Evolutionary conservation across 2,888 invertebrate species (phyloP).

Genomic region (Petrophora chlorosata): DNA sequence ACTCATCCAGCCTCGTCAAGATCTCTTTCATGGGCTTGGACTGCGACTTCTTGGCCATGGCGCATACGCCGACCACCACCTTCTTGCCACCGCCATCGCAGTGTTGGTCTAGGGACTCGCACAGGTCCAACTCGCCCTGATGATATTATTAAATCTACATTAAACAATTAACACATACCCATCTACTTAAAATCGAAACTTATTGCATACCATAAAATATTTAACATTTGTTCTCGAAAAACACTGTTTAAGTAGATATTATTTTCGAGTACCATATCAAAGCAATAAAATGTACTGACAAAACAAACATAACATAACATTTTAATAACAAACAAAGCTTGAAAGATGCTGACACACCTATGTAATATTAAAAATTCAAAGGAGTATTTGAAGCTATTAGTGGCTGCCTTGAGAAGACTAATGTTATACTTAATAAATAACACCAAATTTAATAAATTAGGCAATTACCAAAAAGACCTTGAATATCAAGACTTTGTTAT

Average conservation of each 20-base stretch:
- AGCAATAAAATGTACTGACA: neutral
- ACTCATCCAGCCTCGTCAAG: slow-evolving; percentile 96
- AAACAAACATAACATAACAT: too few relatives aligned
- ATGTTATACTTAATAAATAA: neutral
- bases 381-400: slow-evolving; percentile 9
- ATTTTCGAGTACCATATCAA: slow-evolving; percentile 1
- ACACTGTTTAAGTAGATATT: neutral
- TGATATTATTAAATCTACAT: neutral
- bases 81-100: slow-evolving; percentile 90
- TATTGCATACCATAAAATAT: too few relatives aligned
- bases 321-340: too few relatives aligned
- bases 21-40: slow-evolving; percentile 99
- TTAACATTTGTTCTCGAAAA: neutral
- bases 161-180: neutral
- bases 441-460: slow-evolving; percentile 8
- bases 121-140: slow-evolving; percentile 91
- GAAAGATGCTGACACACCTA: too few relatives aligned
- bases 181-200: too few relatives aligned
- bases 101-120: slow-evolving; percentile 85
- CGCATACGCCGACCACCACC: slow-evolving; percentile 98
- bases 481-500: slow-evolving; percentile 1
- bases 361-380: neutral
- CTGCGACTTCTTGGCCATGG: slow-evolving; percentile 99
- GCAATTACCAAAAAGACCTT: slow-evolving; percentile 5
- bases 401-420: slow-evolving; percentile 2